phyloP scores from a whole-genome alignment of 1,140 invertebrate genomes.

The Danaus melanippus region DNA sequence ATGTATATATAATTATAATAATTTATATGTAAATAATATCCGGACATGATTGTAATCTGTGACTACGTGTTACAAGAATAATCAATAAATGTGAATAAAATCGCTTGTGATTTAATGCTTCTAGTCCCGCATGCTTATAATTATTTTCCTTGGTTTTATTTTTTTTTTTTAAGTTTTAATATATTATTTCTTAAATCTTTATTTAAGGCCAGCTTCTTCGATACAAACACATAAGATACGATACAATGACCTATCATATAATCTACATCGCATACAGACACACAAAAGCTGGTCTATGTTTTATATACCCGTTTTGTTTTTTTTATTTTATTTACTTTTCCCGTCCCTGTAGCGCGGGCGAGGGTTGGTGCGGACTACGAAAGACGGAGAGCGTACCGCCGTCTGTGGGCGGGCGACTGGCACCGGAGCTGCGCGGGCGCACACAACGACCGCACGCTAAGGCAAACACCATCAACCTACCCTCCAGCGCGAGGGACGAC shows the following conservation, averaged over 20 bases:
- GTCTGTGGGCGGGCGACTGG: constrained; percentile 56
- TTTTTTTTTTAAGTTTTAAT: constrained; percentile 30
- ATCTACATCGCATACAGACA: constrained; percentile 2
- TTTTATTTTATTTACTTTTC: constrained; percentile 52
- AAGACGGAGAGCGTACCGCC: constrained; percentile 60
- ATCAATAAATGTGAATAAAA: constrained; percentile 69
- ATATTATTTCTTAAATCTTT: too few species aligned
- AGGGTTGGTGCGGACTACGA: constrained; percentile 49
- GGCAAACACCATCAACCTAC: constrained; percentile 75
- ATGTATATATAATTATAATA: constrained; percentile 15
- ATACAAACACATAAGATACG: constrained; percentile 17
- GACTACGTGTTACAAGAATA: constrained; percentile 61
- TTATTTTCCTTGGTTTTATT: constrained; percentile 34
- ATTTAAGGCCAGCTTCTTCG: constrained; percentile 37
- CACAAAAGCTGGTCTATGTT: constrained; percentile 35
- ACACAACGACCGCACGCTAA: constrained; percentile 73
- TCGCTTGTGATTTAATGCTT: constrained; percentile 67
- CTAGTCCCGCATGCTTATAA: constrained; percentile 65
- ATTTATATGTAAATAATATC: constrained; percentile 20
- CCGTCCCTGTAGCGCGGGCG: constrained; percentile 46
- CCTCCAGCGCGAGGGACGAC: constrained; percentile 44
- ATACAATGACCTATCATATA: constrained; percentile 5
- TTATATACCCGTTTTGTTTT: constrained; percentile 31
- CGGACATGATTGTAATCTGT: constrained; percentile 47
- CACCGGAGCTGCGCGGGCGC: constrained; percentile 48